Conservation (phyloP, 2,113 vertebrate species). For the Gobiocypris rarus region DNA sequence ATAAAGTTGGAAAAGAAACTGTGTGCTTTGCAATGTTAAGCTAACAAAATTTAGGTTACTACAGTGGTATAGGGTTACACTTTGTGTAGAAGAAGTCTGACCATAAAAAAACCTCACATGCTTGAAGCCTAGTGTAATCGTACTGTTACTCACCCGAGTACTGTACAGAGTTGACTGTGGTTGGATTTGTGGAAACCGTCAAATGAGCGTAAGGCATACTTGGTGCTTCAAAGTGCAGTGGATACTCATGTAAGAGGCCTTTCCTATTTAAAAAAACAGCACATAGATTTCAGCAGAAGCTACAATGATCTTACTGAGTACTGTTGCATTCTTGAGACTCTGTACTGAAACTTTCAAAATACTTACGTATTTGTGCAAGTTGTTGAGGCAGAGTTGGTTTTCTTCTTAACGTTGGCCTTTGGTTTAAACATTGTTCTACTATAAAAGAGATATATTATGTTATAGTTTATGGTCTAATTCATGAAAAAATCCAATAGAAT, state of each 20-base stretch:
- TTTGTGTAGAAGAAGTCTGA: background rate
- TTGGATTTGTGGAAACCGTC: constrained; percentile 62
- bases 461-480: background rate
- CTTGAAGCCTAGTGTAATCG: background rate
- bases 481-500: background rate
- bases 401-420: constrained; percentile 75
- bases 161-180: constrained; percentile 74
- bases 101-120: background rate
- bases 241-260: constrained; percentile 74
- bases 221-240: constrained; percentile 71
- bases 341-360: background rate
- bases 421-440: constrained; percentile 82
- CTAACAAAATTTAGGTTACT: background rate
- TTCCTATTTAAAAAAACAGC: constrained; percentile 61
- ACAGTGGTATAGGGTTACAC: background rate
- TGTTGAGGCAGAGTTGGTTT: constrained; percentile 50
- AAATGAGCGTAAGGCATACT: constrained; percentile 59
- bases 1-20: constrained; percentile 1
- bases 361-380: constrained; percentile 70
- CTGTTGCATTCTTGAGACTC: background rate
- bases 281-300: background rate
- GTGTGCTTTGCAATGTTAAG: background rate
- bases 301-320: background rate
- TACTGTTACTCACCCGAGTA: constrained; percentile 78
- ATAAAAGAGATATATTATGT: constrained; percentile 45